phyloP scores from a whole-genome alignment of 2,113 vertebrate genomes.

The Coptodon bakossiorum region DNA sequence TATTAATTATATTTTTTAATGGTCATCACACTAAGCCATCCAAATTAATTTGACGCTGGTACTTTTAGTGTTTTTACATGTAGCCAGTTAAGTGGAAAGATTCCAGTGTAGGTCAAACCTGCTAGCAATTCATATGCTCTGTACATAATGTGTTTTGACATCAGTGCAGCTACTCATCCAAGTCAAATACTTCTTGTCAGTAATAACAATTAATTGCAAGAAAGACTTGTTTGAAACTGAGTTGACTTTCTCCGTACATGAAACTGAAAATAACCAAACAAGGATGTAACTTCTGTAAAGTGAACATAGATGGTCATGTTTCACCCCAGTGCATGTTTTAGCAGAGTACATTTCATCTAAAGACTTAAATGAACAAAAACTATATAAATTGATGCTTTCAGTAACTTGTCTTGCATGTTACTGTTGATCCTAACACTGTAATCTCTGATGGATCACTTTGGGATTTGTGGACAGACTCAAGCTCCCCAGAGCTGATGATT shows the following conservation, averaged over 20 bases:
- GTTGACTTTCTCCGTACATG: background rate
- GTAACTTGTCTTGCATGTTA: background rate
- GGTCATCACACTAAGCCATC: background rate
- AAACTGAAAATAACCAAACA: background rate
- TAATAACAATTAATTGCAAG: background rate
- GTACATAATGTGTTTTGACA: background rate
- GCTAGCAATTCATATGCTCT: background rate
- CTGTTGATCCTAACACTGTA: background rate
- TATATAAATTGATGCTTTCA: background rate
- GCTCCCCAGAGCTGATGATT: background rate
- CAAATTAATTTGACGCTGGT: background rate
- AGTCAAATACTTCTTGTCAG: background rate
- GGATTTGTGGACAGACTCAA: background rate
- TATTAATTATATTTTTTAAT: background rate
- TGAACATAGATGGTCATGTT: background rate
- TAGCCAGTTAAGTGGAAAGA: background rate
- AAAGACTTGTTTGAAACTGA: background rate
- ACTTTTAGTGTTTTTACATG: background rate
- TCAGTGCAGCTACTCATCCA: background rate
- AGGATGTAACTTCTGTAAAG: background rate
- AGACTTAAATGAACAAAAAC: background rate
- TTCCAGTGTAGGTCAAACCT: background rate
- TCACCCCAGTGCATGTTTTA: fast-evolving
- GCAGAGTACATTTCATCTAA: background rate
- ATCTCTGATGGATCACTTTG: background rate